A percentile compares a stretch with the other conserved stretches of the same genome.
Evolutionary conservation across 2,888 invertebrate species (phyloP).

Genomic region (Lithophane leautieri): DNA sequence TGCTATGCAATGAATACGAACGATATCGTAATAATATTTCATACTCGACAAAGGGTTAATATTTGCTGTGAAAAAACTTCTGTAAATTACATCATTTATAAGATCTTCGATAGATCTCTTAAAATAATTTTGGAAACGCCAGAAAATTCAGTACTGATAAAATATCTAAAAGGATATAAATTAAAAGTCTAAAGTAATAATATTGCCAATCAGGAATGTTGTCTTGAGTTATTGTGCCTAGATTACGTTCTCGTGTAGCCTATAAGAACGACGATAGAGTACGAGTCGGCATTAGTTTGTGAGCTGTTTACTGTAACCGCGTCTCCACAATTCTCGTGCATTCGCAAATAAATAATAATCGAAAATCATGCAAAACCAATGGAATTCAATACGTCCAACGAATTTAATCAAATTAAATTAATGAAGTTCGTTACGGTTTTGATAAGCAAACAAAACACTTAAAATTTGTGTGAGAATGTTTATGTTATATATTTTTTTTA

Average conservation of each 20-base stretch:
- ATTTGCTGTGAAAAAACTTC: not conserved
- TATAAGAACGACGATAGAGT: slow-evolving; percentile 55
- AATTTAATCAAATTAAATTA: slow-evolving; percentile 42
- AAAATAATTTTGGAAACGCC: slow-evolving; percentile 3
- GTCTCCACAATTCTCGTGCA: slow-evolving; percentile 34
- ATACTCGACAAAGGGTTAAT: not conserved
- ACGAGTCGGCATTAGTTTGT: slow-evolving; percentile 53
- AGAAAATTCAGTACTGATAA: not conserved
- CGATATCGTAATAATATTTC: not conserved
- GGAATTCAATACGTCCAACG: slow-evolving; percentile 25
- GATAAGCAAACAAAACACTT: slow-evolving; percentile 33
- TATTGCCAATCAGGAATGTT: slow-evolving; percentile 34
- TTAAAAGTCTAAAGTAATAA: slow-evolving; percentile 23
- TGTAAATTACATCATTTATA: not conserved
- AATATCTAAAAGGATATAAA: slow-evolving; percentile 2
- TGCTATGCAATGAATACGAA: not conserved
- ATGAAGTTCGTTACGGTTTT: slow-evolving; percentile 26
- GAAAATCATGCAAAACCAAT: slow-evolving; percentile 31
- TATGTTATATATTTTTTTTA: no score
- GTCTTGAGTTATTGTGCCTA: slow-evolving; percentile 51
- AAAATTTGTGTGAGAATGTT: slow-evolving; percentile 34
- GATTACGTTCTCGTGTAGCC: slow-evolving; percentile 44
- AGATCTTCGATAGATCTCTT: not conserved
- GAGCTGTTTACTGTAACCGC: slow-evolving; percentile 47
- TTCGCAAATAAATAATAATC: slow-evolving; percentile 37